Conservation (phyloP, 2,888 invertebrate species). For the Thymelicus lineola region DNA sequence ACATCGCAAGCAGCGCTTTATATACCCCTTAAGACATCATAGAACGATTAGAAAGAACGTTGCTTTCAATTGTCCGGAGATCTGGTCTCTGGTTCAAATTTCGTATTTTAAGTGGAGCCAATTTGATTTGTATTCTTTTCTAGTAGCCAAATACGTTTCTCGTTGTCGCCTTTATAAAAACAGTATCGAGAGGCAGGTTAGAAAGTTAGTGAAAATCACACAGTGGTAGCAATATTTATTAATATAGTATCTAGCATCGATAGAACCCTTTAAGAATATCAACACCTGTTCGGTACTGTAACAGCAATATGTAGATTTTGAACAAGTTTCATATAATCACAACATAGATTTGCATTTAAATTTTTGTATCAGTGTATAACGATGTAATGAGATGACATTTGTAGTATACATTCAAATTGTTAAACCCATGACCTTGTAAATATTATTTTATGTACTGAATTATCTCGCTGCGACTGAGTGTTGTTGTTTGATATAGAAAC, state of each 20-base stretch:
- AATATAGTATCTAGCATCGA: conserved; percentile 64
- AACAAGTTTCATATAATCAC: conserved; percentile 36
- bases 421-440: conserved; percentile 76
- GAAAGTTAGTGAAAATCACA: conserved; percentile 68
- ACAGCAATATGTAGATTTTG: conserved; percentile 10
- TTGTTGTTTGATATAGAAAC: conserved; percentile 83
- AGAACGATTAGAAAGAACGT: conserved; percentile 44
- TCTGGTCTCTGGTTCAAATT: conserved; percentile 70
- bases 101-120: conserved; percentile 68
- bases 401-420: conserved; percentile 52
- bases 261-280: conserved; percentile 52
- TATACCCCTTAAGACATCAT: conserved; percentile 4
- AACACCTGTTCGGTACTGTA: conserved; percentile 19
- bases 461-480: conserved; percentile 81
- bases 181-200: conserved; percentile 74
- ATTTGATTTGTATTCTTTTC: conserved; percentile 77
- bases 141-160: conserved; percentile 81
- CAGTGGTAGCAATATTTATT: conserved; percentile 78
- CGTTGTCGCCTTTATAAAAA: conserved; percentile 66
- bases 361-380: conserved; percentile 62
- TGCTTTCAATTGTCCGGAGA: conserved; percentile 67
- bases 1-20: conserved; percentile 59
- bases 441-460: conserved; percentile 76
- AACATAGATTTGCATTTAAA: conserved; percentile 73
- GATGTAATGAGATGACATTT: conserved; percentile 51